Evolutionary conservation across 2,113 vertebrate species (phyloP).

Genomic region (Elaphurus davidianus): DNA sequence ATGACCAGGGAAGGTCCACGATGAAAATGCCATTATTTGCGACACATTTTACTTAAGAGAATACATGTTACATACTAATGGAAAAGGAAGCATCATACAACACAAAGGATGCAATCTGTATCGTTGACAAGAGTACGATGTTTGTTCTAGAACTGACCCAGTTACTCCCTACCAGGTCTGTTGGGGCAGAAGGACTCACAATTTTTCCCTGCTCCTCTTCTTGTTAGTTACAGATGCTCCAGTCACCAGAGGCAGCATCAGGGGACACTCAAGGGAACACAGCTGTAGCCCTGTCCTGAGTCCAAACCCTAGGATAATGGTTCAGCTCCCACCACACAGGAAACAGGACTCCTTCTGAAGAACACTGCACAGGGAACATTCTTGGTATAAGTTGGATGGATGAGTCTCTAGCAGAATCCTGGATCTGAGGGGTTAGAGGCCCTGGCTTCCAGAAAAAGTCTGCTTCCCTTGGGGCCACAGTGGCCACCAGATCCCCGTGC

Average conservation of each 20-base stretch:
- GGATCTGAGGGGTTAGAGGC: not conserved
- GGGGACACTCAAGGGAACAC: too few species aligned
- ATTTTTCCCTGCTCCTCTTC: not conserved
- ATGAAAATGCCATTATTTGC: not conserved
- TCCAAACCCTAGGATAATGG: not conserved
- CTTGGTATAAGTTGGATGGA: not conserved
- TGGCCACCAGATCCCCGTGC: not conserved
- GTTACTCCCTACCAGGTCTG: not conserved
- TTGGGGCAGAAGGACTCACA: not conserved
- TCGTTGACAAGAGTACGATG: not conserved
- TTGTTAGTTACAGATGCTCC: not conserved
- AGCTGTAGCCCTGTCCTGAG: not conserved
- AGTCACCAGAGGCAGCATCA: not conserved
- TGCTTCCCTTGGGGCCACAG: not conserved
- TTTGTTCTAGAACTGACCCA: not conserved
- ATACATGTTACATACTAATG: not conserved
- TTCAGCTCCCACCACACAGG: not conserved
- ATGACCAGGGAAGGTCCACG: not conserved
- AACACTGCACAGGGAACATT: fast-evolving
- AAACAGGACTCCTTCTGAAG: not conserved
- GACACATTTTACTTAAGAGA: not conserved
- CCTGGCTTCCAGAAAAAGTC: not conserved
- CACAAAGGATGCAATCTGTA: not conserved
- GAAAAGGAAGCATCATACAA: not conserved
- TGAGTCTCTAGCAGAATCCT: not conserved